Conservation (phyloP, 2,113 vertebrate genomes). For the Brachyhypopomus gauderio region DNA sequence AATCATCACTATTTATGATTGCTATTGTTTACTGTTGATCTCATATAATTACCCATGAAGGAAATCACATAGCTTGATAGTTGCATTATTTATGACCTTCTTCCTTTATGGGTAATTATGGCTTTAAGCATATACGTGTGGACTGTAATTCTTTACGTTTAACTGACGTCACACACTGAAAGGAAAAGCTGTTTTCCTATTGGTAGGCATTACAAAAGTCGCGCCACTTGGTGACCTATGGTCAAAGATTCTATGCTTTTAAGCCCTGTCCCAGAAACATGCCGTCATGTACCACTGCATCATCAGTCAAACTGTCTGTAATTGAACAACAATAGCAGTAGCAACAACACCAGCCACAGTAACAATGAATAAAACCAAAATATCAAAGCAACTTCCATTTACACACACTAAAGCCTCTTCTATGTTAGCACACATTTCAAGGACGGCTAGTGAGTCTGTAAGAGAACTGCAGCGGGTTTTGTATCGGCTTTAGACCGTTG, state of each 20-base stretch:
- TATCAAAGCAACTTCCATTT: not conserved
- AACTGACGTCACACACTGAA: constrained; percentile 17
- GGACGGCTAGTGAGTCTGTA: constrained; percentile 4
- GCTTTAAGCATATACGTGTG: constrained; percentile 59
- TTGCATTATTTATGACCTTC: not conserved
- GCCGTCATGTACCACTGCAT: not conserved
- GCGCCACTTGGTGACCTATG: not conserved
- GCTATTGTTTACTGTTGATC: constrained; percentile 64
- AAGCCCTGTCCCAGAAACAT: constrained; percentile 46
- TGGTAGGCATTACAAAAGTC: constrained; percentile 19
- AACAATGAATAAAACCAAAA: not conserved
- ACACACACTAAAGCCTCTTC: constrained; percentile 1
- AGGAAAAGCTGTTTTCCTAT: constrained; percentile 32
- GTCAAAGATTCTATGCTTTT: constrained; percentile 24
- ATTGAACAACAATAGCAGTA: constrained; percentile 1
- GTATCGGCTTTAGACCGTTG: not conserved
- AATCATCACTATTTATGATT: constrained; percentile 54
- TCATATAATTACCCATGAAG: constrained; percentile 62
- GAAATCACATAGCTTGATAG: constrained; percentile 44
- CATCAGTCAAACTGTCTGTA: not conserved
- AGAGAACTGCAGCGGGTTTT: too few relatives aligned
- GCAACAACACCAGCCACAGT: constrained; percentile 5
- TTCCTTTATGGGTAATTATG: constrained; percentile 53
- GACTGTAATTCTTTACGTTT: constrained; percentile 55
- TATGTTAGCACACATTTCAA: not conserved